phyloP scores from a whole-genome alignment of 53 echinoderm and acorn worm species.

The Mesocentrotus franciscanus region DNA sequence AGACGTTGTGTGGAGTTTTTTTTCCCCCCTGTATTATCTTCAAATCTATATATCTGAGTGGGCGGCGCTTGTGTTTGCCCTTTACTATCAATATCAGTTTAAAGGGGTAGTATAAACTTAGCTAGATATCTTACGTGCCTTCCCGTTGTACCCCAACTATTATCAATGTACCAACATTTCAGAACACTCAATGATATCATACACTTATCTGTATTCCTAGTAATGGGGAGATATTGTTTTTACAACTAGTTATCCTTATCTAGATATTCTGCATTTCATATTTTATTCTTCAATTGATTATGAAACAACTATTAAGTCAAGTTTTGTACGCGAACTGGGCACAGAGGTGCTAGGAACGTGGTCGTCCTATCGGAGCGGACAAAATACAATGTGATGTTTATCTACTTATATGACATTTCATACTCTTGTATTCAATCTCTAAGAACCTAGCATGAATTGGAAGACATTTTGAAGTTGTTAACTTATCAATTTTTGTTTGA shows the following conservation, averaged over 20 bases:
- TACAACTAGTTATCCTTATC: slow-evolving; percentile 36
- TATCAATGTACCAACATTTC: slow-evolving; percentile 50
- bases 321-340: slow-evolving; percentile 47
- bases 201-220: slow-evolving; percentile 50
- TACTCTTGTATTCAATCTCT: slow-evolving; percentile 64
- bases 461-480: slow-evolving; percentile 49
- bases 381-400: slow-evolving; percentile 30
- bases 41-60: slow-evolving; percentile 59
- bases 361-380: neutral
- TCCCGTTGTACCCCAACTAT: slow-evolving; percentile 45
- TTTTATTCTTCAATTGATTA: slow-evolving; percentile 46
- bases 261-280: slow-evolving; percentile 53
- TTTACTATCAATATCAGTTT: slow-evolving; percentile 44
- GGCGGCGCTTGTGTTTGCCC: neutral
- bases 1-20: slow-evolving; percentile 56
- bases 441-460: slow-evolving; percentile 48
- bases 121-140: slow-evolving; percentile 70
- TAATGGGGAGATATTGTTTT: slow-evolving; percentile 55
- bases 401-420: slow-evolving; percentile 60
- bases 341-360: slow-evolving; percentile 37
- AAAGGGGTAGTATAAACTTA: slow-evolving; percentile 58
- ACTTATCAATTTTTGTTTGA: slow-evolving; percentile 62
- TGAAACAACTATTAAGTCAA: slow-evolving; percentile 28
- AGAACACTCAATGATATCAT: slow-evolving; percentile 24
- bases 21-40: slow-evolving; percentile 51